These are phyloP conservation scores for Tinea semifulvella DNA, from an alignment of 2,888 invertebrate species.

Conservation along the genomic window DNA sequence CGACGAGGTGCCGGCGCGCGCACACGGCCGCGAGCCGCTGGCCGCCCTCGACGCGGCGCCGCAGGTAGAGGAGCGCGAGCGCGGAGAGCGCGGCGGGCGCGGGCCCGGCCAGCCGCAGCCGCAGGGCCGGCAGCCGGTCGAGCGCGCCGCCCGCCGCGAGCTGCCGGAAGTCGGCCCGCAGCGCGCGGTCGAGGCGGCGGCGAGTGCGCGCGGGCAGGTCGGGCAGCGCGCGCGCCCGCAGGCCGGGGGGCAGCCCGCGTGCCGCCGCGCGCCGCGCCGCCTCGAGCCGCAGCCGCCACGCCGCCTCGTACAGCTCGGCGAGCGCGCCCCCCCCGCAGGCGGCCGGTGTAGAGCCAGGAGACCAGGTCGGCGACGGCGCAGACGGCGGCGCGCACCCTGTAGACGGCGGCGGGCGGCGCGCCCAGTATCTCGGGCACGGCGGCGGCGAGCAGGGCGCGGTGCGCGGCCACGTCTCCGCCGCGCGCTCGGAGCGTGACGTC, in stretches of 20 bases:
- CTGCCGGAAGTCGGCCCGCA: neutral
- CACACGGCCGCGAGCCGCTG: neutral
- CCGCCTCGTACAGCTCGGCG: neutral
- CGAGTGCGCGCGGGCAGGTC: conserved; percentile 1
- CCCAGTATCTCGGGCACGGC: conserved; percentile 27
- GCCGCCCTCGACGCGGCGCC: neutral
- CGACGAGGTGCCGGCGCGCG: neutral
- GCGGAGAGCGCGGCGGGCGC: neutral
- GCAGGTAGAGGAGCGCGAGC: neutral
- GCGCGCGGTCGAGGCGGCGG: neutral
- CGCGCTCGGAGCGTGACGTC: conserved; percentile 14
- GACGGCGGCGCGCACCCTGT: conserved; percentile 27
- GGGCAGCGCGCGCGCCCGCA: neutral
- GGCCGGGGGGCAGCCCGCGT: neutral
- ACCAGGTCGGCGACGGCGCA: conserved; percentile 21
- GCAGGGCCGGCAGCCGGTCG: neutral
- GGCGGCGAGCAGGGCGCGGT: conserved; percentile 15
- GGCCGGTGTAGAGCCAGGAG: conserved; percentile 2
- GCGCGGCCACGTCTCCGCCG: conserved; percentile 21
- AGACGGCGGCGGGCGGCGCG: conserved; percentile 24
- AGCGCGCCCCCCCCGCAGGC: neutral
- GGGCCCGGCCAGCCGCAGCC: neutral
- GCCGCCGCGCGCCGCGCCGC: neutral
- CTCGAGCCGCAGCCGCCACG: neutral
- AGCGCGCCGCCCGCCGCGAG: neutral